A percentile compares a stretch with the other conserved stretches of the same genome.
Evolutionary conservation across 2,113 vertebrate genomes (phyloP).

Genomic region (Xiphophorus hellerii): DNA sequence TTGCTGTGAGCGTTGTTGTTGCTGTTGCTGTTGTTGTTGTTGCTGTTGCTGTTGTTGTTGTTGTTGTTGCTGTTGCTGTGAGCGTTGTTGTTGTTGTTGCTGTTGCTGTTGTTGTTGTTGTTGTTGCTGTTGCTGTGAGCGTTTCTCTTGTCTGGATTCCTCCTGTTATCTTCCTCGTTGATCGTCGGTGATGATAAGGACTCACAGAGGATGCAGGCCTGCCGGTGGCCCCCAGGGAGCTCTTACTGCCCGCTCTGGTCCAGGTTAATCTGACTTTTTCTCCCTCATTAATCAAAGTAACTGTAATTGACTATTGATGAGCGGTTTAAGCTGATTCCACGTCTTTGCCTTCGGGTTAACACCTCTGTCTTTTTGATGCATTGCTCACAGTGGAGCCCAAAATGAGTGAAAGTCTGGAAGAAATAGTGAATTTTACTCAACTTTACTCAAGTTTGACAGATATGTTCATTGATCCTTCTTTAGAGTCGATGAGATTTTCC

Average conservation of each 20-base stretch:
- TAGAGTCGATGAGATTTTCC: neutral
- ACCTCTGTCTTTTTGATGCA: slow-evolving; percentile 13
- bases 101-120: no score
- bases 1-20: no score
- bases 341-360: slow-evolving; percentile 15
- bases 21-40: no score
- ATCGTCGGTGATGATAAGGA: slow-evolving; percentile 2
- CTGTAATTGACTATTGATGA: slow-evolving; percentile 62
- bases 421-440: neutral
- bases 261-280: slow-evolving; percentile 43
- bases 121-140: neutral
- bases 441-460: neutral
- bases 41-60: neutral
- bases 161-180: neutral
- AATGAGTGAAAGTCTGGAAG: slow-evolving; percentile 12
- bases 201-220: slow-evolving; percentile 24
- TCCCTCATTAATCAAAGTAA: slow-evolving; percentile 48
- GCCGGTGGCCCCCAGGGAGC: slow-evolving; percentile 30
- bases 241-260: slow-evolving; percentile 17
- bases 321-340: slow-evolving; percentile 5
- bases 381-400: slow-evolving; percentile 1
- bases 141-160: neutral
- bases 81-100: no score
- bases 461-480: neutral
- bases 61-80: neutral